Conservation (phyloP, 2,888 invertebrate species). For the Leptopilina syphax region DNA sequence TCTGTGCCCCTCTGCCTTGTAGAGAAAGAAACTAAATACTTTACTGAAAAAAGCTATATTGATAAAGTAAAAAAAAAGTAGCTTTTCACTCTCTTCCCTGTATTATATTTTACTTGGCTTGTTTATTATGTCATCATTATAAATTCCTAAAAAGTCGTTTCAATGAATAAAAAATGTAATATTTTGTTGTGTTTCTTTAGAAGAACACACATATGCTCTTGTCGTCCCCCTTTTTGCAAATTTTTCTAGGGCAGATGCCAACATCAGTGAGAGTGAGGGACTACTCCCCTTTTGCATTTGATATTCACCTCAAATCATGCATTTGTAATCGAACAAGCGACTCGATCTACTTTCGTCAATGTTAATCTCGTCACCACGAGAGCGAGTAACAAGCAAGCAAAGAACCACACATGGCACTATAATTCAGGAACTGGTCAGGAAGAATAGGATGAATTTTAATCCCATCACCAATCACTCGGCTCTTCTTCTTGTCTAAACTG, state of each 20-base stretch:
- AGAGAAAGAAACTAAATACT: not conserved
- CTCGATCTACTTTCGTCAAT: conserved; percentile 67
- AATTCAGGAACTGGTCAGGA: conserved; percentile 25
- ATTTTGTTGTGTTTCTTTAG: not conserved
- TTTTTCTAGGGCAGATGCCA: conserved; percentile 64
- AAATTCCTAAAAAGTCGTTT: conserved; percentile 1
- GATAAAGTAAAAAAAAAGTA: not conserved
- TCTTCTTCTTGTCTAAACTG: conserved; percentile 21
- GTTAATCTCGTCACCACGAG: conserved; percentile 64
- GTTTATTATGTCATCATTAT: not conserved
- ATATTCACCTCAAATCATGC: conserved; percentile 72
- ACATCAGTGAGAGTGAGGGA: conserved; percentile 46
- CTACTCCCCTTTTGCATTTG: conserved; percentile 61
- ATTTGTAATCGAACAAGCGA: conserved; percentile 71
- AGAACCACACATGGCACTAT: conserved; percentile 29
- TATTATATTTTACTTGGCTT: not conserved
- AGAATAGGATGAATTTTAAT: conserved; percentile 39
- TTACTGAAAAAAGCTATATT: not conserved
- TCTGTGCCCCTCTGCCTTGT: not conserved
- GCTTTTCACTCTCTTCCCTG: not conserved
- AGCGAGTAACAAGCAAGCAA: conserved; percentile 17
- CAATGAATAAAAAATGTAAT: conserved; percentile 1
- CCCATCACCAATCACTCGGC: conserved; percentile 29
- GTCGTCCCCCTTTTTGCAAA: conserved; percentile 38
- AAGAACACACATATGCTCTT: too few species aligned